Evolutionary conservation across 2,113 vertebrate species (phyloP), one percentile per base, ranked within the genome.

Genomic region (Petaurus breviceps): DNA sequence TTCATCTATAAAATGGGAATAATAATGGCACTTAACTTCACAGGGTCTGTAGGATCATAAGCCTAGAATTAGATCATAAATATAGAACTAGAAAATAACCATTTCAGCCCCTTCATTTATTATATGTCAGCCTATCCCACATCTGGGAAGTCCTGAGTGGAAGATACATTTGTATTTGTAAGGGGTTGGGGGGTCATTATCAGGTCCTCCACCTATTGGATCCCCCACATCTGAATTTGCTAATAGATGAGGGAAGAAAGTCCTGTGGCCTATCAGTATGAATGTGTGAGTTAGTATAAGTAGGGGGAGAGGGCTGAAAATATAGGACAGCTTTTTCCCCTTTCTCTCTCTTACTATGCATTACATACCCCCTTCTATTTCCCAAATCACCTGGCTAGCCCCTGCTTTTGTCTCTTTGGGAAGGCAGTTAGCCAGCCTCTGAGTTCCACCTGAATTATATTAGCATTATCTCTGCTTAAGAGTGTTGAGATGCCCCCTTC

Each of bases 381-480:
- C 84, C 51, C 2, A 46, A 31, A 43, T 0, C 97, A 97, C 96
- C 97, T 97, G 97, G 94, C 53, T 19, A 2, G 28, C 0, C 0
- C 49, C 61, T 53, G 95, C 31, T 57, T 92, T 92, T 57, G 94
- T 90, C 12, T 91, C 54, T 84, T 55, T 50, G 93, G 89, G 68
- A 68, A 68, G 37, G 47, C 77, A 50, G 92, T 19, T 68, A 8
- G 8, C 43, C 53, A 90, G 0, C 12, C 12, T 92, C 37, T 26
- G 49, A 49, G 52, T 26, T 28, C 54, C 97, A 98, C 97, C 97
- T 98, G 98, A 97, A 97, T 51, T 28, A 84, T 94, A 97, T 97
- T 92, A 89, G 52, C 92, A 5, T 91, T 51, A 77, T 94, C 94
- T 97, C 95, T 96, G 95, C 90, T 97, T 98, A 98, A 97, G 89